A percentile compares a stretch with the other conserved stretches of the same genome.
Conservation (phyloP, 1,140 invertebrate genomes). For the Drosophila takahashii region DNA sequence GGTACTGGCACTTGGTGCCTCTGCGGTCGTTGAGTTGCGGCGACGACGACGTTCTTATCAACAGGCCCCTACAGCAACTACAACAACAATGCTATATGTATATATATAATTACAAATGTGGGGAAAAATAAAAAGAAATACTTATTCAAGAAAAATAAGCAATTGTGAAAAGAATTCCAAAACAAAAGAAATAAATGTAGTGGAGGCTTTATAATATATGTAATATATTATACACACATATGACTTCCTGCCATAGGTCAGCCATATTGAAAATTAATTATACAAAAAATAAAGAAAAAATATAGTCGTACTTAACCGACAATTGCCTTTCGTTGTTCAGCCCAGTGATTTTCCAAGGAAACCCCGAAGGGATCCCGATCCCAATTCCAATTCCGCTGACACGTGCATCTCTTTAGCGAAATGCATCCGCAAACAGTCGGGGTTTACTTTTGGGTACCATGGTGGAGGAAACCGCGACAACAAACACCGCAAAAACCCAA, state of each 20-base stretch:
- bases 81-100: constrained; percentile 30
- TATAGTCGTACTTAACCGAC: constrained; percentile 12
- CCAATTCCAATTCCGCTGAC: constrained; percentile 37
- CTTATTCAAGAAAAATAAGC: constrained; percentile 58
- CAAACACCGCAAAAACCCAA: constrained; percentile 70
- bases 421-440: constrained; percentile 58
- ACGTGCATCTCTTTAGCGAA: constrained; percentile 60
- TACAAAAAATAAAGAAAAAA: constrained; percentile 8
- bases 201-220: constrained; percentile 27
- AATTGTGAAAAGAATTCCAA: constrained; percentile 63
- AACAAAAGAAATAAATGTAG: constrained; percentile 74
- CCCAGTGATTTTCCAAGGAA: constrained; percentile 49
- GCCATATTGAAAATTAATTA: constrained; percentile 60
- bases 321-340: constrained; percentile 38
- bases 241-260: constrained; percentile 64
- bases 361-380: constrained; percentile 10
- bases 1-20: constrained; percentile 10
- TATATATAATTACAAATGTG: constrained; percentile 5
- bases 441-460: constrained; percentile 60
- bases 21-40: constrained; percentile 62
- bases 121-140: constrained; percentile 43
- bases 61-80: constrained; percentile 54
- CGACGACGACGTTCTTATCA: constrained; percentile 62
- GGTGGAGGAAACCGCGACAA: constrained; percentile 64
- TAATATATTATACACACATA: constrained; percentile 1